These are phyloP conservation scores for Bothrops jararaca DNA, from an alignment of 2,113 vertebrate genomes.

Conservation along the genomic window DNA sequence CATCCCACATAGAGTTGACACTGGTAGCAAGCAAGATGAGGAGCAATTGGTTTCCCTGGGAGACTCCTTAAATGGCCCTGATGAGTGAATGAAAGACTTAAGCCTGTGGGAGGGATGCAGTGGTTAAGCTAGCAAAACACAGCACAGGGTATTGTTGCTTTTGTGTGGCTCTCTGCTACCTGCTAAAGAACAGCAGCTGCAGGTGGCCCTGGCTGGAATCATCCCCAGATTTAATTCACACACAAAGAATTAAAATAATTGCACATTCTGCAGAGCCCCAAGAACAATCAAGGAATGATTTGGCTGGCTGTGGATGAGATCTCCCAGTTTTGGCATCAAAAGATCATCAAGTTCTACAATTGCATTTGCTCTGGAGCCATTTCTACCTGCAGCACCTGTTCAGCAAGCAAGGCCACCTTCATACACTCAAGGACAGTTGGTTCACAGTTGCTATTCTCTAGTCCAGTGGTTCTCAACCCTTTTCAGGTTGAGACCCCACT, in stretches of 20 bases:
- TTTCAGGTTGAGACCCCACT: too few species aligned
- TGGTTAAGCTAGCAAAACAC: not conserved
- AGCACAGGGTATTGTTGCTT: not conserved
- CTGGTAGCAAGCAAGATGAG: not conserved
- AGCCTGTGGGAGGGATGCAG: not conserved
- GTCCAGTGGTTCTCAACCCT: too few species aligned
- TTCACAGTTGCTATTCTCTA: not conserved
- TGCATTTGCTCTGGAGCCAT: not conserved
- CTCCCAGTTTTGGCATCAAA: not conserved
- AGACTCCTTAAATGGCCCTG: not conserved
- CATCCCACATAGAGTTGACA: not conserved
- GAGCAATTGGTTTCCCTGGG: slow-evolving; percentile 3
- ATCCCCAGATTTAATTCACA: not conserved
- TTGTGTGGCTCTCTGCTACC: not conserved
- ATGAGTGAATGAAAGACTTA: not conserved
- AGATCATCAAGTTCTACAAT: not conserved
- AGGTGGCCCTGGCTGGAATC: not conserved
- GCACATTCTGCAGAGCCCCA: not conserved
- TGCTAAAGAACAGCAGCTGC: not conserved
- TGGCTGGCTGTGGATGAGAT: not conserved
- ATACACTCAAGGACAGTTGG: not conserved
- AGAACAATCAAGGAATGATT: not conserved
- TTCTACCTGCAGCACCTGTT: not conserved
- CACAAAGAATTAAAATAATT: not conserved
- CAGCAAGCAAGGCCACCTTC: not conserved